Evolutionary conservation across 2,888 invertebrate species (phyloP).

Genomic region (Drosophila ustulata): DNA sequence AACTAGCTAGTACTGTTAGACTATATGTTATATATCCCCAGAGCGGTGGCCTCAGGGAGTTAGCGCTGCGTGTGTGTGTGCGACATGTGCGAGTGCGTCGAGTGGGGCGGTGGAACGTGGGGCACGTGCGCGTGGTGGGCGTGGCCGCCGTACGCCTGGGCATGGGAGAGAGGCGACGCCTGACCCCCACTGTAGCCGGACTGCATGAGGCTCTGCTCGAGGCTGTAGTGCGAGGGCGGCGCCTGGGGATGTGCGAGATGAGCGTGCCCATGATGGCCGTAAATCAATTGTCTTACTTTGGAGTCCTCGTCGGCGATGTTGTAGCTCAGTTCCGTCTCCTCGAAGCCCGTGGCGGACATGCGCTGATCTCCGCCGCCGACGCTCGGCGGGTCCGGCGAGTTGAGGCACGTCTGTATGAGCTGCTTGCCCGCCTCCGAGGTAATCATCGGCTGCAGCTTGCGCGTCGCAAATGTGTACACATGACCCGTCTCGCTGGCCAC

Average conservation of each 20-base stretch:
- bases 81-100: constrained; percentile 87
- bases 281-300: constrained; percentile 98
- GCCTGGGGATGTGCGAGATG: constrained; percentile 89
- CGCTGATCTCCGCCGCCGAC: constrained; percentile 93
- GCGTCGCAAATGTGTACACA: constrained; percentile 99
- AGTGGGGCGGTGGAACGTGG: constrained; percentile 86
- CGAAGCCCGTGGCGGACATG: constrained; percentile 99
- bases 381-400: constrained; percentile 96
- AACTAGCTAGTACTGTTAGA: not conserved
- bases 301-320: constrained; percentile 97
- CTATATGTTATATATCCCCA: too few relatives aligned
- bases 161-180: constrained; percentile 89
- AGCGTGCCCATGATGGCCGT: constrained; percentile 90
- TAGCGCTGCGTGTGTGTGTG: constrained; percentile 94
- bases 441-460: constrained; percentile 99
- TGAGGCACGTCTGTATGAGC: constrained; percentile 99
- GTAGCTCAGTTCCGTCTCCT: constrained; percentile 99
- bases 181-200: constrained; percentile 86
- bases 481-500: constrained; percentile 99
- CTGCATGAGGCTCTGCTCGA: constrained; percentile 91
- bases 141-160: constrained; percentile 85
- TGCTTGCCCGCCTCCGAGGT: constrained; percentile 98
- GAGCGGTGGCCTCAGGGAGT: constrained; percentile 62
- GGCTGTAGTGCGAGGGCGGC: constrained; percentile 87
- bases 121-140: constrained; percentile 89